phyloP scores from a whole-genome alignment of 2,113 vertebrate genomes.

The Charadrius vociferus region DNA sequence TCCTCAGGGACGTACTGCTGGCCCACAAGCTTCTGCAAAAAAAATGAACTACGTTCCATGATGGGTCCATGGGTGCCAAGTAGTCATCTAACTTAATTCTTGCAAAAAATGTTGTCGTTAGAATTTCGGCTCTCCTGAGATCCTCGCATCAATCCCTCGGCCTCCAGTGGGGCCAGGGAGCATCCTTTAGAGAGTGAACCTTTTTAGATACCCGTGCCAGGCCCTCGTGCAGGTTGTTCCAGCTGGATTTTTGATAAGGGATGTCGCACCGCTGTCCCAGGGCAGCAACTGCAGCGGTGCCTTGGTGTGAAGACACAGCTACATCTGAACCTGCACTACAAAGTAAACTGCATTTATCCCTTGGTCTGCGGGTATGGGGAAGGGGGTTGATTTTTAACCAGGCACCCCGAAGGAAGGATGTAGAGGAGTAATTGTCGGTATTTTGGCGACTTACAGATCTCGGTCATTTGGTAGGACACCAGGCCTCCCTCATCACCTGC shows the following conservation, averaged over 20 bases:
- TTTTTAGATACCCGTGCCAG: not conserved
- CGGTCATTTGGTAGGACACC: rapidly evolving
- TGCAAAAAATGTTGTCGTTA: not conserved
- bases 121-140: not conserved
- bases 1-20: not conserved
- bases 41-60: rapidly evolving
- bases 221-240: not conserved
- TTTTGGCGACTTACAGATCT: not conserved
- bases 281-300: rapidly evolving
- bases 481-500: not conserved
- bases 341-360: not conserved
- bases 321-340: not conserved
- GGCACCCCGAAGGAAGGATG: not conserved
- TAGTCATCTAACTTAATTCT: not conserved
- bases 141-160: not conserved
- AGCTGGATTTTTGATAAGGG: not conserved
- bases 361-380: not conserved
- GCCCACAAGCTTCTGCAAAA: not conserved
- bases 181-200: rapidly evolving
- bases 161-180: not conserved
- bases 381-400: not conserved
- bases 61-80: not conserved
- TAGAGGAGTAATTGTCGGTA: rapidly evolving
- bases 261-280: rapidly evolving
- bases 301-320: not conserved